Base-by-base conservation (phyloP, 1,140 invertebrate genomes). In the Mactra quadrangularis region DNA sequence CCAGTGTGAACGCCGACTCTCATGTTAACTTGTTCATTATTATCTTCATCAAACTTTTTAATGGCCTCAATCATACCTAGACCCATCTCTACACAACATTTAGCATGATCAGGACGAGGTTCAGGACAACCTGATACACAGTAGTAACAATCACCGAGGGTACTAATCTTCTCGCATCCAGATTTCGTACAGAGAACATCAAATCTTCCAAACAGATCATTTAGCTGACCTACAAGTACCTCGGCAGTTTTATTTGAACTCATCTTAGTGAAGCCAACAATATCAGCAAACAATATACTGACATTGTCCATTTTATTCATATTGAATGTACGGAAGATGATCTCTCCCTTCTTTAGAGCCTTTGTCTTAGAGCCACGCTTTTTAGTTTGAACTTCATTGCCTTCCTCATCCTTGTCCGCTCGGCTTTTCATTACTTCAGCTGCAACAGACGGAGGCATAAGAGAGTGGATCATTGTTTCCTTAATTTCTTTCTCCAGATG, bases 231-330 rank as follows among this genome's bases (percentile, higher is more conserved):
- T 95, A 97, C 98, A 95, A 93, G 95, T 96, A 94, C 92, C 79
- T 93, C 92, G 11, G 94, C 94, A 71, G 93, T 94, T 88, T 99
- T 99, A 84, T 98, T 99, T 55, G 97, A 98, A 60, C 97, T 97
- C 98, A 99, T 99, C 89, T 96, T 96, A 0, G 98, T 99, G 92
- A 99, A 99, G 6, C 98, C 98, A 25, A 99, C 98, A 90, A 99
- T 99, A 92, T 99, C 98, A 38, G 98, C 98, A 92, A 99, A 99
- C n/a, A 99, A 92, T 88, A 99, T 99, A 91, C 96, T 95, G 13
- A 95, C 95, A 86, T 95, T 92, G 25, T 94, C 93, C 97, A 99
- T 98, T 47, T 96, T 96, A 91, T 97, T 96, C 97, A 99, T 99
- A 88, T 98, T 98, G 88, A 92, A 92, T 27, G 88, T 87, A 11